phyloP scores from a whole-genome alignment of 2,888 invertebrate species.

The Heliothis peltigera region DNA sequence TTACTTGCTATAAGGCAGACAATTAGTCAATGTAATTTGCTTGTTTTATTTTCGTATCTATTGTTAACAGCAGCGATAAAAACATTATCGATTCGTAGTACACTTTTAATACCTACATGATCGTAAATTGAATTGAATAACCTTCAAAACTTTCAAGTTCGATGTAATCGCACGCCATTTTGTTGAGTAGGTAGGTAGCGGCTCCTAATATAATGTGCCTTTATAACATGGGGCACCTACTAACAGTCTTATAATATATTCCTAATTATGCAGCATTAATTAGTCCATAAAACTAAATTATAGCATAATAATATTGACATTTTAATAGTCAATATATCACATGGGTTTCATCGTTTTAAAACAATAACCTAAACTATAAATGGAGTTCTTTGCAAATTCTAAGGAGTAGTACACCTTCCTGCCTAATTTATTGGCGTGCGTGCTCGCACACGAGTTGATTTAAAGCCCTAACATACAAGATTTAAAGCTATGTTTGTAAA shows the following conservation, averaged over 20 bases:
- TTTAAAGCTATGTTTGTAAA: slow-evolving; percentile 66
- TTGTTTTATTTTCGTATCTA: slow-evolving; percentile 41
- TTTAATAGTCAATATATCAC: slow-evolving; percentile 62
- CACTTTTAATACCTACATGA: slow-evolving; percentile 41
- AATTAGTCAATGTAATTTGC: slow-evolving; percentile 41
- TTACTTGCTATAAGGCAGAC: slow-evolving; percentile 44
- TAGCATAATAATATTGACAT: slow-evolving; percentile 64
- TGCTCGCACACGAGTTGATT: slow-evolving; percentile 65
- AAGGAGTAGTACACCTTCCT: slow-evolving; percentile 60
- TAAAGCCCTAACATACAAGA: slow-evolving; percentile 63
- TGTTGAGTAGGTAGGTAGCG: slow-evolving; percentile 35
- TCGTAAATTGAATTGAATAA: slow-evolving; percentile 49
- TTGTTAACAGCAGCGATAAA: slow-evolving; percentile 41
- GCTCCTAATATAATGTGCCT: slow-evolving; percentile 33
- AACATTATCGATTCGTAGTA: slow-evolving; percentile 47
- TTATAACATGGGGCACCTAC: slow-evolving; percentile 33
- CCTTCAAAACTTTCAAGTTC: slow-evolving; percentile 62
- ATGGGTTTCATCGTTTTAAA: slow-evolving; percentile 59
- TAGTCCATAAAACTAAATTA: slow-evolving; percentile 70
- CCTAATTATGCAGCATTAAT: slow-evolving; percentile 67
- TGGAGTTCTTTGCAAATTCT: slow-evolving; percentile 52
- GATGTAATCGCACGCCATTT: slow-evolving; percentile 57
- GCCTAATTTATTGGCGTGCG: slow-evolving; percentile 67
- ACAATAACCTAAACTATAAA: slow-evolving; percentile 63
- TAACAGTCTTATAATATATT: slow-evolving; percentile 55